These are phyloP conservation scores for Heliangelus exortis DNA, from an alignment of 2,797 vertebrate genomes.

Conservation along the genomic window DNA sequence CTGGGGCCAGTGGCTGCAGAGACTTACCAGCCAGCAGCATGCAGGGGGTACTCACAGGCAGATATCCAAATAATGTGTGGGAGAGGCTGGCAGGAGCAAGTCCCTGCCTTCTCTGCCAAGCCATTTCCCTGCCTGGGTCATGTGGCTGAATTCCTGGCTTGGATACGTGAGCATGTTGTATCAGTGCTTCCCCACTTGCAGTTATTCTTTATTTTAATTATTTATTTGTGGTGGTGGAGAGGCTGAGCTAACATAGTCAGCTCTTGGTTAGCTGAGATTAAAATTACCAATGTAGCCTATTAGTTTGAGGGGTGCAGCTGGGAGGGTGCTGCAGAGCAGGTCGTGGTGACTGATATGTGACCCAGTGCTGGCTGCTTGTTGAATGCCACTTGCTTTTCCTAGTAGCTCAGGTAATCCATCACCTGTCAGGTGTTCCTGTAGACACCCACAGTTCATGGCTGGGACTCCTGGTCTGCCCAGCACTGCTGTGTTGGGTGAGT, in stretches of 20 bases:
- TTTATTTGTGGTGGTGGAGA: background rate
- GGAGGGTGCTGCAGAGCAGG: background rate
- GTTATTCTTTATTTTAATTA: background rate
- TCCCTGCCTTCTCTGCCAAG: background rate
- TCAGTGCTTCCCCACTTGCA: fast-evolving
- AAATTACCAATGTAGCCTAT: fast-evolving
- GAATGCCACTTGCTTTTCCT: background rate
- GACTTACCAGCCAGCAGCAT: background rate
- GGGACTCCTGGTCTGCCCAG: background rate
- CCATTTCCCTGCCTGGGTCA: background rate
- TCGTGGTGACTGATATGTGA: background rate
- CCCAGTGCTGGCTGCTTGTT: fast-evolving
- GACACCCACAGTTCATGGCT: background rate
- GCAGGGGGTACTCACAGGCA: background rate
- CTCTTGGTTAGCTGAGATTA: background rate
- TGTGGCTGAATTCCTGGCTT: background rate
- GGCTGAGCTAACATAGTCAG: background rate
- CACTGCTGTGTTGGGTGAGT: background rate
- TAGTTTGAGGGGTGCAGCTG: background rate
- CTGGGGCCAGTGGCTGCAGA: background rate
- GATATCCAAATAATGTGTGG: background rate
- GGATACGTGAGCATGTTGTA: background rate
- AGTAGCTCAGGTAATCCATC: background rate
- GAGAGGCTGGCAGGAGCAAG: background rate
- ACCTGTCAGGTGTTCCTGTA: background rate